Conservation (phyloP, 2,113 vertebrate species). For the Syngnathoides biaculeatus region DNA sequence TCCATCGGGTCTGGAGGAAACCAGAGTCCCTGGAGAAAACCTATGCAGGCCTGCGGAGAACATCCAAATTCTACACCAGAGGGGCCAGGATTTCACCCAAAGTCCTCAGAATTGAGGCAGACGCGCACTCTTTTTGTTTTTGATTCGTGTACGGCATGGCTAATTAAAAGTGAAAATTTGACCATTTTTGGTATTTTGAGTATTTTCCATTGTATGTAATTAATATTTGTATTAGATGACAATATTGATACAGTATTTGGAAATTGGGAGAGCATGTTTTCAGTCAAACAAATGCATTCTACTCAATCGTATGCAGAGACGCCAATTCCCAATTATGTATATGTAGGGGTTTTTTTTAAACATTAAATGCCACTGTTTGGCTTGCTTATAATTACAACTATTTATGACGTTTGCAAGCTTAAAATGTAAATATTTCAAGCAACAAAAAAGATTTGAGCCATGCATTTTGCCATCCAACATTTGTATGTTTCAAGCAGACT, state of each 20-base stretch:
- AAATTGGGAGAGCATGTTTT: neutral
- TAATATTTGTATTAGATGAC: neutral
- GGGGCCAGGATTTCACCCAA: too few relatives aligned
- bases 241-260: too few relatives aligned
- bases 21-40: too few relatives aligned
- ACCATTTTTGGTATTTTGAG: too few relatives aligned
- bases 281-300: neutral
- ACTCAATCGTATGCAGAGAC: neutral
- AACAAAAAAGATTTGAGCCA: slow-evolving; percentile 10
- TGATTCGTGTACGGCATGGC: too few relatives aligned
- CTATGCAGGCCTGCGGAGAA: too few relatives aligned
- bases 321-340: neutral
- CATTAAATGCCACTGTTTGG: neutral
- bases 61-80: too few relatives aligned
- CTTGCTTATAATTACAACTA: neutral
- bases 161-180: too few relatives aligned
- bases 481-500: neutral
- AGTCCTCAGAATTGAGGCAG: too few relatives aligned
- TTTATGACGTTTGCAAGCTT: neutral
- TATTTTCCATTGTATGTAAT: neutral
- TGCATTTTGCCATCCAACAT: slow-evolving; percentile 4
- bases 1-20: too few relatives aligned
- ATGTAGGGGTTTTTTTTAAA: neutral
- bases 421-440: neutral
- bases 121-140: too few relatives aligned